Conservation (phyloP, 2,113 vertebrate genomes). For the Mola mola region DNA sequence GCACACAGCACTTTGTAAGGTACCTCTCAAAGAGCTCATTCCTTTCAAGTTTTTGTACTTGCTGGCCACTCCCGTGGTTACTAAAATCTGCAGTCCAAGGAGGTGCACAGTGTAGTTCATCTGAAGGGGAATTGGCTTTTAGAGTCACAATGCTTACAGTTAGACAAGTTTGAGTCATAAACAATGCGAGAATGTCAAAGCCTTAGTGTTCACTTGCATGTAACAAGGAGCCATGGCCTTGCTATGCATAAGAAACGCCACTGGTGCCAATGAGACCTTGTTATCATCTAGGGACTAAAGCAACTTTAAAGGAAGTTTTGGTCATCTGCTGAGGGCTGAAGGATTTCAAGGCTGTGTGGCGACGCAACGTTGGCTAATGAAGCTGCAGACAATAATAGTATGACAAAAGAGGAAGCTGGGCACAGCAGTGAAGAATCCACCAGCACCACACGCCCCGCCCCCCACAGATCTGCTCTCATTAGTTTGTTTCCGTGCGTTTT, state of each 20-base stretch:
- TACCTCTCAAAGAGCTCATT: conserved; percentile 3
- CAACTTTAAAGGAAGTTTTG: conserved; percentile 45
- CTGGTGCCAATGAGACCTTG: conserved; percentile 30
- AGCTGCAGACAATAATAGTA: conserved; percentile 60
- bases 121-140: conserved; percentile 27
- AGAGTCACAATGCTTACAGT: conserved; percentile 52
- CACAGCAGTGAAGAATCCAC: conserved; percentile 30
- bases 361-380: conserved; percentile 70
- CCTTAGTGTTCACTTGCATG: conserved; percentile 57
- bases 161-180: conserved; percentile 31
- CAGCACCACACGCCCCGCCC: conserved; percentile 8
- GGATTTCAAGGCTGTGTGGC: conserved; percentile 67
- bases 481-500: conserved; percentile 65
- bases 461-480: conserved; percentile 75
- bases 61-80: conserved; percentile 5
- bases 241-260: conserved; percentile 14
- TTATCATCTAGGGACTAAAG: conserved; percentile 55
- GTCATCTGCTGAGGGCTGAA: conserved; percentile 47
- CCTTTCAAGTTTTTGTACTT: conserved; percentile 28
- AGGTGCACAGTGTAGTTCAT: conserved; percentile 34
- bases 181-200: conserved; percentile 29
- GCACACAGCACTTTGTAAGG: conserved; percentile 47
- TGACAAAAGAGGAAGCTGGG: conserved; percentile 35
- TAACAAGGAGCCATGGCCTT: conserved; percentile 36
- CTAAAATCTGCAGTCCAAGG: conserved; percentile 22